phyloP scores from a whole-genome alignment of 2,888 invertebrate genomes.

The Cosmia trapezina region DNA sequence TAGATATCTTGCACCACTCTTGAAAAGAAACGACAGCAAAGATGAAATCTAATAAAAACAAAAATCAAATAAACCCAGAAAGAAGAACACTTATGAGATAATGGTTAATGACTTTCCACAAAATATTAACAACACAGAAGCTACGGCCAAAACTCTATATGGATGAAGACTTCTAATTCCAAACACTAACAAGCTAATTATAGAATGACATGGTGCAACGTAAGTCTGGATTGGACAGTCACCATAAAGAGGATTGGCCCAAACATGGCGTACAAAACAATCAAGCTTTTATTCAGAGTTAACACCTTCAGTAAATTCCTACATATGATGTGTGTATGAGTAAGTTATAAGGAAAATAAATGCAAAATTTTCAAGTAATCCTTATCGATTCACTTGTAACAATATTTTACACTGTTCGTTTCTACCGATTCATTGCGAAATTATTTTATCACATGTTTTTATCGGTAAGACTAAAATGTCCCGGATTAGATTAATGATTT shows the following conservation, averaged over 20 bases:
- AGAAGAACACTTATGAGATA: slow-evolving; percentile 35
- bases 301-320: slow-evolving; percentile 73
- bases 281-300: slow-evolving; percentile 73
- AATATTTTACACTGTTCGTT: slow-evolving; percentile 17
- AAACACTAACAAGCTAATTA: slow-evolving; percentile 39
- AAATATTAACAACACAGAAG: slow-evolving; percentile 75
- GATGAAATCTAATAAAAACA: neutral
- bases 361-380: slow-evolving; percentile 24
- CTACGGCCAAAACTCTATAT: slow-evolving; percentile 89
- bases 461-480: slow-evolving; percentile 48
- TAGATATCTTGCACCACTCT: neutral
- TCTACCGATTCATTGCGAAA: slow-evolving; percentile 40
- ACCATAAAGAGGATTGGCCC: slow-evolving; percentile 89
- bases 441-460: slow-evolving; percentile 54
- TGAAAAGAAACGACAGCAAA: neutral
- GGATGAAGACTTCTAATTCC: slow-evolving; percentile 68
- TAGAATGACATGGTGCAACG: slow-evolving; percentile 36
- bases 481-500: slow-evolving; percentile 62
- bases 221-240: slow-evolving; percentile 73
- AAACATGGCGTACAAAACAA: slow-evolving; percentile 79
- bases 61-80: slow-evolving; percentile 15
- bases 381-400: slow-evolving; percentile 39
- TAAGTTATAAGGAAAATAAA: slow-evolving; percentile 34
- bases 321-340: slow-evolving; percentile 7
- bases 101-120: slow-evolving; percentile 20